Evolutionary conservation across 2,888 invertebrate genomes (phyloP), one percentile per base, ranked within the genome.

Genomic region (Synergus japonicus): DNA sequence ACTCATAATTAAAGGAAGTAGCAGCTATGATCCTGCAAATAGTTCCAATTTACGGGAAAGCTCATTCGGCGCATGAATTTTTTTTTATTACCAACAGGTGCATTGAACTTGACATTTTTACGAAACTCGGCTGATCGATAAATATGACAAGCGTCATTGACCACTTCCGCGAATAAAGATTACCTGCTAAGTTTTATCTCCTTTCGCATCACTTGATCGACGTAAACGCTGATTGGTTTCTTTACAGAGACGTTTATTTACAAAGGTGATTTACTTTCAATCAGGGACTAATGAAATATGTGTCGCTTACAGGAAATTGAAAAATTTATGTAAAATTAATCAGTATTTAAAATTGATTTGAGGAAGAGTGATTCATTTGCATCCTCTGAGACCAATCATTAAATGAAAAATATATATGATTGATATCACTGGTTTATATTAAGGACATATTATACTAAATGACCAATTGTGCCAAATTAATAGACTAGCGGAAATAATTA

Each of bases 121-220:
- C 1, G 37, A 73, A 54, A 37, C 49, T 29, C 54, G 29, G n/a
- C n/a, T 73, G 54, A 73, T 73, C 37, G 54, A 73, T 73, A 54
- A 73, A 73, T 73, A 29, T 54, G 54, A 73, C 54, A 73, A 73
- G 54, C 54, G 37, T 54, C 54, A 73, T 73, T 54, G 73, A 73
- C 37, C 13, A 73, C 73, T 73, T 73, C 73, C 73, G 37, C 37
- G 54, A 73, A 73, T 73, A 73, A 73, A 49, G 73, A 73, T 58
- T 49, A 49, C 69, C 29, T 49, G 69, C 49, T 69, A 49, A 69
- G 49, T 65, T 65, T n/a, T 66, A n/a, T 15, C 43, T 73, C 37
- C 10, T 54, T 69, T 73, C 13, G n/a, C 37, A 58, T 58, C 69
- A 73, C n/a, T 73, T 41, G 54, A 73, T 73, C 41, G 54, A 73